Evolutionary conservation across 2,113 vertebrate genomes (phyloP), one percentile per base, ranked within the genome.

Genomic region (Sitta europaea): DNA sequence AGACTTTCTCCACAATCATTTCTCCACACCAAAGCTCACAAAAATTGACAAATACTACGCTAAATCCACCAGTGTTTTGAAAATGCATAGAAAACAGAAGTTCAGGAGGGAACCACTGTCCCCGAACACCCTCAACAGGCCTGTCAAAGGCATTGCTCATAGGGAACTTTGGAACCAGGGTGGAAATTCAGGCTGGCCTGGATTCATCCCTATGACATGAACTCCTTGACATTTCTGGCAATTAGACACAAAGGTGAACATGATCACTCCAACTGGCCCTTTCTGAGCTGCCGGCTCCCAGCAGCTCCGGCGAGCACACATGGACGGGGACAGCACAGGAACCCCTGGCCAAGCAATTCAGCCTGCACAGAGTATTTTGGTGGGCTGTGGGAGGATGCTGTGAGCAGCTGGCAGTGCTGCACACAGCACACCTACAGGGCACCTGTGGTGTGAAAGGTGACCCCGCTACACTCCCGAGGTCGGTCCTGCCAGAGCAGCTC

Each of bases 241-340:
- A 28, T 47, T 53, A 53, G 4, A 54, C 47, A 65, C 19, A n/a
- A 54, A 67, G 62, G 38, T 63, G 57, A 88, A 67, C 71, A 79
- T 0, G 0, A 19, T 24, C 62, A 16, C 36, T 53, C 11, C 29
- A 55, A 45, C 8, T 10, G 54, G 78, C 22, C 58, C 25, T 6
- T 62, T 76, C 85, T 2, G 1, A 81, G 29, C 53, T 61, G 36
- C 59, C 38, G 80, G 54, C 40, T 67, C 74, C 31, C 16, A 24
- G 8, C 58, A 67, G 19, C 45, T 59, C 45, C 0, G 0, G 40
- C 2, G 9, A 78, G 65, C 38, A 12, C 2, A 3, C 9, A 23
- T n/a, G n/a, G n/a, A n/a, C 2, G 0, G 53, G 19, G n/a, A 74
- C n/a, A 47, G 54, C 21, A 36, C 0, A 0, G 71, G 28, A 83